These are phyloP conservation scores for Blastobasis adustella DNA, from an alignment of 2,888 invertebrate genomes.

Conservation along the genomic window DNA sequence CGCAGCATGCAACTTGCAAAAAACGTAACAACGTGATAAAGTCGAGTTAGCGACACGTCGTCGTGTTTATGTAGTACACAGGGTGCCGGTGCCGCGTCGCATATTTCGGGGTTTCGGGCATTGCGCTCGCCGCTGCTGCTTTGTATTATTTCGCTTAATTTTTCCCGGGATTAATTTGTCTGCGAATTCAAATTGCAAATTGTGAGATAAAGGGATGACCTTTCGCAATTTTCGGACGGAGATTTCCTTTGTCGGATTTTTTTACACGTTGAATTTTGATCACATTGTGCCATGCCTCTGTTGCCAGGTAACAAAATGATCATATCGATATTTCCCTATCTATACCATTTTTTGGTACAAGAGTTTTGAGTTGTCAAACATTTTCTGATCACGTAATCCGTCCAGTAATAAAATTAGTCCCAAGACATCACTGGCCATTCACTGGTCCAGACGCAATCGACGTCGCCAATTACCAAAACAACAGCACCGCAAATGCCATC, in stretches of 20 bases:
- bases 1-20: conserved; percentile 10
- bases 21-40: conserved; percentile 26
- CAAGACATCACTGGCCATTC: too few species aligned
- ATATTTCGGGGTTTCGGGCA: conserved; percentile 49
- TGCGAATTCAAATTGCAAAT: conserved; percentile 71
- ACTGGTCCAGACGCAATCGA: too few species aligned
- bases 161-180: conserved; percentile 68
- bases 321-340: too few species aligned
- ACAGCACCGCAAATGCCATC: too few species aligned
- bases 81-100: conserved; percentile 43
- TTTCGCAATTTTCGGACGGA: conserved; percentile 39
- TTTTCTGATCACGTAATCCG: too few species aligned
- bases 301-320: too few species aligned
- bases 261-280: too few species aligned
- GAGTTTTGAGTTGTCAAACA: too few species aligned
- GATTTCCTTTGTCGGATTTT: conserved; percentile 16
- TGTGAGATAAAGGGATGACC: conserved; percentile 60
- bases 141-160: conserved; percentile 59
- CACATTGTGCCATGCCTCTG: too few species aligned
- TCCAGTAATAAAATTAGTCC: too few species aligned
- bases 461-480: too few species aligned
- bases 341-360: too few species aligned
- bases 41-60: conserved; percentile 25
- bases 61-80: conserved; percentile 16
- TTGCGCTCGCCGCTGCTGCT: conserved; percentile 24